Percentiles rank a stretch among this genome's conserved stretches.
These are phyloP conservation scores for Tetragnatha versicolor DNA, from an alignment of 1,140 invertebrate genomes.

Conservation along the genomic window DNA sequence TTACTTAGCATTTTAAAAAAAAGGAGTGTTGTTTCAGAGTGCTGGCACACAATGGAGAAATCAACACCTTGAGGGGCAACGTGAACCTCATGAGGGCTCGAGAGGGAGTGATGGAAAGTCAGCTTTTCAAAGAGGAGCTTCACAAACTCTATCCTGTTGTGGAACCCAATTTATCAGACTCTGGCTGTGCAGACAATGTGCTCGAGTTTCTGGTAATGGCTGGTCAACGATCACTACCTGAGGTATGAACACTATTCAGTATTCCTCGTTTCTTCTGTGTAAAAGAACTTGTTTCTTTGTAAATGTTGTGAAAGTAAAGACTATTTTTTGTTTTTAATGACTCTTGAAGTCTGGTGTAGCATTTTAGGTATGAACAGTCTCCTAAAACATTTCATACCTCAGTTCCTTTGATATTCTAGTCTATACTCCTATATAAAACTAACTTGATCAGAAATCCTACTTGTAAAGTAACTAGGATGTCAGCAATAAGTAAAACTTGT, in stretches of 20 bases:
- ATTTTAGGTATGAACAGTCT: no score
- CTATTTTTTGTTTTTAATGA: background rate
- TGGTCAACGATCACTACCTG: slow-evolving; percentile 86
- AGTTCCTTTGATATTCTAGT: no score
- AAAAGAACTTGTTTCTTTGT: background rate
- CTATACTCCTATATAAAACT: no score
- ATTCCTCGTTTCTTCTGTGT: background rate
- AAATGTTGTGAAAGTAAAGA: background rate
- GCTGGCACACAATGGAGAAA: slow-evolving; percentile 98
- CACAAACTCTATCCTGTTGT: slow-evolving; percentile 95
- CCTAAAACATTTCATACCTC: no score
- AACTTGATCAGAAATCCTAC: no score
- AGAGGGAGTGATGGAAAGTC: slow-evolving; percentile 96
- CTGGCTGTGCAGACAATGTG: slow-evolving; percentile 96
- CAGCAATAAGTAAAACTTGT: no score
- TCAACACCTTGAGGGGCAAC: slow-evolving; percentile 97
- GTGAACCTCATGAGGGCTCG: slow-evolving; percentile 98
- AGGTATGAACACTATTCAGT: slow-evolving; percentile 69
- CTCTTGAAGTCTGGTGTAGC: background rate
- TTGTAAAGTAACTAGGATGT: no score
- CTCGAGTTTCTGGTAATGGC: slow-evolving; percentile 95
- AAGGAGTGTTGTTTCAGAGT: no score
- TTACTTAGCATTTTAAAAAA: no score
- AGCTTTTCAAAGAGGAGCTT: slow-evolving; percentile 80
- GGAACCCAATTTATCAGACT: slow-evolving; percentile 96